Conservation (phyloP, 2,113 vertebrate genomes). For the Myotis davidii region DNA sequence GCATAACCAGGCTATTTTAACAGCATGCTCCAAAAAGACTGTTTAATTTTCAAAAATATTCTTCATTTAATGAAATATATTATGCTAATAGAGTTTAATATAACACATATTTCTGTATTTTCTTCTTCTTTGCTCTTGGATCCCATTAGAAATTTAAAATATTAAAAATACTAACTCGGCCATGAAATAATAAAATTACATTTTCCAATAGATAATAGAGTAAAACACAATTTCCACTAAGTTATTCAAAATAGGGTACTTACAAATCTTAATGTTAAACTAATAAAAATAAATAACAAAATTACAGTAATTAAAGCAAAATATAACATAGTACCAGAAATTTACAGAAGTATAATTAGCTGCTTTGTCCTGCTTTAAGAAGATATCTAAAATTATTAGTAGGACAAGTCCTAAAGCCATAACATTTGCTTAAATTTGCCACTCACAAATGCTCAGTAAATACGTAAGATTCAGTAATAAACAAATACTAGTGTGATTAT, state of each 20-base stretch:
- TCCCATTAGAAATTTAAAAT: conserved; percentile 45
- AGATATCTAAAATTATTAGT: conserved; percentile 19
- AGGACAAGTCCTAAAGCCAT: neutral
- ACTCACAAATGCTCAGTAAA: neutral
- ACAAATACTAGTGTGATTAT: neutral
- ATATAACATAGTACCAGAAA: conserved; percentile 52
- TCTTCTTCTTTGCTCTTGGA: neutral
- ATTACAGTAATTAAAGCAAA: conserved; percentile 61
- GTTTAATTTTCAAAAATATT: neutral
- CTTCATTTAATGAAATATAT: conserved; percentile 34
- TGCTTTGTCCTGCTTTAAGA: conserved; percentile 20
- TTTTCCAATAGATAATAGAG: conserved; percentile 11
- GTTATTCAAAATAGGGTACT: conserved; percentile 45
- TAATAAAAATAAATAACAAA: conserved; percentile 68
- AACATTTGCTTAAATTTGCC: neutral
- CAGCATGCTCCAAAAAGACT: neutral
- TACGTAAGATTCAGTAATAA: neutral
- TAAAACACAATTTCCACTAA: conserved; percentile 43
- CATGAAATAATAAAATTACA: conserved; percentile 55
- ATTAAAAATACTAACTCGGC: neutral
- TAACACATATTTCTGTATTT: conserved; percentile 14
- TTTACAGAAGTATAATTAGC: conserved; percentile 46
- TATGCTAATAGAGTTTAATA: conserved; percentile 30
- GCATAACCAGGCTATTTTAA: neutral
- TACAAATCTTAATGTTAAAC: conserved; percentile 59